Evolutionary conservation across 2,888 invertebrate genomes (phyloP), one percentile per base, ranked within the genome.

Genomic region (Cerceris rybyensis): DNA sequence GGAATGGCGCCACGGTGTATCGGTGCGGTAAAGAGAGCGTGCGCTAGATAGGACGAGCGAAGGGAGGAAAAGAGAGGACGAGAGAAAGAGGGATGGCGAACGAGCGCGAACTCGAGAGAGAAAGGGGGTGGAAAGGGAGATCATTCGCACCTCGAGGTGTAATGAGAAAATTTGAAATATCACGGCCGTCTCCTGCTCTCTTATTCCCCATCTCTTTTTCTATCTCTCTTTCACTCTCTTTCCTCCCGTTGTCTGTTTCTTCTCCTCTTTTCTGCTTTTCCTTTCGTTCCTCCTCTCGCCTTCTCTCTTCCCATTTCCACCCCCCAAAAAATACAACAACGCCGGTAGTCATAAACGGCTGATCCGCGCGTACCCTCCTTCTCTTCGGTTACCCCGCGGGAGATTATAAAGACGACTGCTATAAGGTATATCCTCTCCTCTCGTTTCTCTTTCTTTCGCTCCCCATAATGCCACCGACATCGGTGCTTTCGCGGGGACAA

Each of bases 141-240:
- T 91, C 88, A 91, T 92, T 92, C 92, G 90, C 92, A 91, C 92
- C 92, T 91, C 91, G 86, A 85, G 88, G 89, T 90, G 89, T 92
- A 92, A 92, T 92, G 92, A 92, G 92, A 92, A 92, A 92, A 92
- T 92, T 92, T 92, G 92, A 92, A 92, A 92, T 92, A 92, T 92
- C 90, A 90, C 91, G 88, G 84, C 82, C 85, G 84, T 82, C 86
- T 85, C 78, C 79, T 78, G 81, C 81, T 54, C 73, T 71, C 55
- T 66, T 72, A 79, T 67, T 49, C 67, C 50, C 42, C 43, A 7
- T 69, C 58, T 41, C 55, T 58, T 59, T 66, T 17, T 68, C 67
- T 14, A 65, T 58, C 67, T 58, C 68, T 50, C 78, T 50, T 55
- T 64, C 49, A 39, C 60, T 60, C 52, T 66, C 28, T 50, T 54